Conservation (phyloP, 2,888 invertebrate species). For the Meta bourneti region DNA sequence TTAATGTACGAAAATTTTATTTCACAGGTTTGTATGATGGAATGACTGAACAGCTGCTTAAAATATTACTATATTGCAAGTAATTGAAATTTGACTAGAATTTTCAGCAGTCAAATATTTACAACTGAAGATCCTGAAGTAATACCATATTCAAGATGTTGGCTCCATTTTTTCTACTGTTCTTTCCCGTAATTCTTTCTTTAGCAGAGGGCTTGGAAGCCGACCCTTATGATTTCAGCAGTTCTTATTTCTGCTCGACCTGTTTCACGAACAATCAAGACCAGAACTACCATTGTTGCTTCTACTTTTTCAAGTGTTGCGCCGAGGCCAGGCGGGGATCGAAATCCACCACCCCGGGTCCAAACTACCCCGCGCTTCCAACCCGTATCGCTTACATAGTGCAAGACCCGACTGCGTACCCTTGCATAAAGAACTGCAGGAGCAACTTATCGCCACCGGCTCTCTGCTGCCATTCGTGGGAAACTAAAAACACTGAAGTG, state of each 20-base stretch:
- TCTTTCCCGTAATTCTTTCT: not conserved
- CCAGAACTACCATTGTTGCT: conserved; percentile 73
- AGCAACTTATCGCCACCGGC: not conserved
- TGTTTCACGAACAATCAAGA: conserved; percentile 68
- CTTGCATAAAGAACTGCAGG: conserved; percentile 37
- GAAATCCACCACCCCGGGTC: conserved; percentile 37
- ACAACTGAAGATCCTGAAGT: not conserved
- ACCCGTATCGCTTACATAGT: conserved; percentile 50
- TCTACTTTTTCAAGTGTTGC: conserved; percentile 72
- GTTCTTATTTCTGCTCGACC: conserved; percentile 66
- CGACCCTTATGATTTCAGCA: conserved; percentile 46
- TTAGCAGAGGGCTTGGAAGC: not conserved
- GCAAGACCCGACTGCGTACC: not conserved
- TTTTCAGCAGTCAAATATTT: too few relatives aligned
- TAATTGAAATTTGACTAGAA: too few relatives aligned
- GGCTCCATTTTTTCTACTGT: not conserved
- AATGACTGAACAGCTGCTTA: too few relatives aligned
- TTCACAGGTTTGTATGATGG: too few relatives aligned
- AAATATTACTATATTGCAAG: too few relatives aligned
- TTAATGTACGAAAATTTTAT: too few relatives aligned
- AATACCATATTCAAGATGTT: not conserved
- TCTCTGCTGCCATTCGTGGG: conserved; percentile 29
- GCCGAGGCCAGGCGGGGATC: conserved; percentile 62
- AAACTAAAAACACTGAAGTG: not conserved
- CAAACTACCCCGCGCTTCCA: conserved; percentile 32